These are phyloP conservation scores for Eupeodes latifasciatus DNA, from an alignment of 2,888 invertebrate genomes.

Conservation along the genomic window DNA sequence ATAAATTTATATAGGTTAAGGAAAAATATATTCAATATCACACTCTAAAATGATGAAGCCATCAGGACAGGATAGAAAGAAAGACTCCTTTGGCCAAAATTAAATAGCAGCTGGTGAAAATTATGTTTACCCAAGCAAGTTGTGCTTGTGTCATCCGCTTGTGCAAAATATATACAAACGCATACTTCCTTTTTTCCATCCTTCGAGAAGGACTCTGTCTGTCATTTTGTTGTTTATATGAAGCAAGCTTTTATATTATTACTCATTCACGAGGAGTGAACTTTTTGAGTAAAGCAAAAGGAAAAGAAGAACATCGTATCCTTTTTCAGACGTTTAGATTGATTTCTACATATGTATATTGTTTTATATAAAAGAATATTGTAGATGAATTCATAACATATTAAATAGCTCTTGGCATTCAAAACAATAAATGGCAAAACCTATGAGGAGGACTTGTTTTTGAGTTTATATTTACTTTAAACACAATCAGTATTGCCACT, in stretches of 20 bases:
- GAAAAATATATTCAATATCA: constrained; percentile 20
- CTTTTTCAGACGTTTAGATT: neutral
- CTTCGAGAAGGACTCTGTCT: neutral
- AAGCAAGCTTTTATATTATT: neutral
- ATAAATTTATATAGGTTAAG: neutral
- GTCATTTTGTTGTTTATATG: constrained; percentile 32
- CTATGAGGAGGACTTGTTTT: neutral
- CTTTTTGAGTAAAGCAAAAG: no score
- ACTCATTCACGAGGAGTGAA: neutral
- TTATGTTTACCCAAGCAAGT: constrained; percentile 68
- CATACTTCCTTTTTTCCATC: neutral
- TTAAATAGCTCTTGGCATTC: constrained; percentile 26
- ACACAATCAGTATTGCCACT: neutral
- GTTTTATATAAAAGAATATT: neutral
- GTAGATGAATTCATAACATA: neutral
- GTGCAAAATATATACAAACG: neutral
- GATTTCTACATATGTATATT: neutral
- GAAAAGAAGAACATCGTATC: neutral
- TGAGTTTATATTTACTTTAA: neutral
- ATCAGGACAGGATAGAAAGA: neutral
- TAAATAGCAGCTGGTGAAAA: constrained; percentile 70
- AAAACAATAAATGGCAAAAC: constrained; percentile 1
- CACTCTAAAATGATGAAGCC: no score
- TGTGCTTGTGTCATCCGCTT: constrained; percentile 1
- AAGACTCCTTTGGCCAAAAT: constrained; percentile 52